A percentile compares a stretch with the other conserved stretches of the same genome.
Evolutionary conservation across 1,140 invertebrate species (phyloP).

Genomic region (Atta cephalotes): DNA sequence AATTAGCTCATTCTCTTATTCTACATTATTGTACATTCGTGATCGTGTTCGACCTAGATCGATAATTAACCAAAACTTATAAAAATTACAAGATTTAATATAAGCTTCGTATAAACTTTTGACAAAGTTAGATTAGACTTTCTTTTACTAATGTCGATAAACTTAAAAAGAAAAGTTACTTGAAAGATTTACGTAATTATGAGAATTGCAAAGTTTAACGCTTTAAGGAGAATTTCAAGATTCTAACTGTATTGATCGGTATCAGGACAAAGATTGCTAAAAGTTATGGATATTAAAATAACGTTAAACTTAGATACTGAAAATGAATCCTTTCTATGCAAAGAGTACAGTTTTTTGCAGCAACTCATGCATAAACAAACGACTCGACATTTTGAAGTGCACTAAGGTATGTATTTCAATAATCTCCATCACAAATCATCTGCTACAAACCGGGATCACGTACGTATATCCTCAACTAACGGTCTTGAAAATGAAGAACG

Average conservation of each 20-base stretch:
- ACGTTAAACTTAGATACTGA: not conserved
- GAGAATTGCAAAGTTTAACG: not conserved
- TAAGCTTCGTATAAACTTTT: not conserved
- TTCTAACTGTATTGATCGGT: not conserved
- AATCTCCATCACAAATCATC: constrained; percentile 21
- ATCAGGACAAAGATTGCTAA: not conserved
- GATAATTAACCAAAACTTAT: not conserved
- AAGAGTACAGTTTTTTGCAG: not conserved
- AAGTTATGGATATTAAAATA: not conserved
- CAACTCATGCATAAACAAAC: constrained; percentile 9
- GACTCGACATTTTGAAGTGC: constrained; percentile 10
- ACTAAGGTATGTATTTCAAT: constrained; percentile 14
- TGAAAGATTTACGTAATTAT: not conserved
- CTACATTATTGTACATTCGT: not conserved
- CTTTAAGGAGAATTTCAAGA: not conserved
- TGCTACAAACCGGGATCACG: not conserved
- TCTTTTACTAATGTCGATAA: not conserved
- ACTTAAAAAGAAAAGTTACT: not conserved
- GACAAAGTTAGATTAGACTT: constrained; percentile 22
- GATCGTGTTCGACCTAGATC: not conserved
- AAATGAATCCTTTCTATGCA: not conserved
- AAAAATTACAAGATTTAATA: not conserved
- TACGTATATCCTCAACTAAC: constrained; percentile 21
- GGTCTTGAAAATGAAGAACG: constrained; percentile 39
- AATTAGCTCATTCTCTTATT: not conserved